These are phyloP conservation scores for Nothocercus julius DNA, from an alignment of 2,113 vertebrate genomes.

Conservation along the genomic window DNA sequence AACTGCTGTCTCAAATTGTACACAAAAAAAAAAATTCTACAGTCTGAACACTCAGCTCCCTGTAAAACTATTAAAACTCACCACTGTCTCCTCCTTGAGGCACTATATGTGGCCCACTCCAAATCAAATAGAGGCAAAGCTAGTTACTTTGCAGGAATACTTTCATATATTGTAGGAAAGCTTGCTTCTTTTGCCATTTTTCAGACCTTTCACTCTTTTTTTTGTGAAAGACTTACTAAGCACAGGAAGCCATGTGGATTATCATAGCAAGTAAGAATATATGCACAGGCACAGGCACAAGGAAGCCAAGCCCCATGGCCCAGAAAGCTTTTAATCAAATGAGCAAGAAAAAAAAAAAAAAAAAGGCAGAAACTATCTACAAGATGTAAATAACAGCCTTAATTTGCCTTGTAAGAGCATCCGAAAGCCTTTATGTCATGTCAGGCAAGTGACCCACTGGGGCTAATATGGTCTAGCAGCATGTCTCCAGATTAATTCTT, in stretches of 20 bases:
- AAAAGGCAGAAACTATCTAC: background rate
- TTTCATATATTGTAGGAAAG: background rate
- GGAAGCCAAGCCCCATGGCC: background rate
- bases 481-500: background rate
- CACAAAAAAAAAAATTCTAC: background rate
- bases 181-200: background rate
- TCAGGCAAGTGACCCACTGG: background rate
- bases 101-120: background rate
- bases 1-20: background rate
- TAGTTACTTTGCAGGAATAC: background rate
- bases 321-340: background rate
- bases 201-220: background rate
- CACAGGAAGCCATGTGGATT: background rate
- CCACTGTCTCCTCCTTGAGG: background rate
- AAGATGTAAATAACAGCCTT: background rate
- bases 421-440: background rate
- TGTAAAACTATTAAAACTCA: background rate
- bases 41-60: background rate
- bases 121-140: background rate
- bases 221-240: background rate
- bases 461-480: background rate
- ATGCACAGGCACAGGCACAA: background rate
- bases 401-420: background rate
- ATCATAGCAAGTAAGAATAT: background rate
- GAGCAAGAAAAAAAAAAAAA: background rate